Base-by-base conservation (phyloP, 1,140 invertebrate genomes). In the Drosophila pallidifrons region DNA sequence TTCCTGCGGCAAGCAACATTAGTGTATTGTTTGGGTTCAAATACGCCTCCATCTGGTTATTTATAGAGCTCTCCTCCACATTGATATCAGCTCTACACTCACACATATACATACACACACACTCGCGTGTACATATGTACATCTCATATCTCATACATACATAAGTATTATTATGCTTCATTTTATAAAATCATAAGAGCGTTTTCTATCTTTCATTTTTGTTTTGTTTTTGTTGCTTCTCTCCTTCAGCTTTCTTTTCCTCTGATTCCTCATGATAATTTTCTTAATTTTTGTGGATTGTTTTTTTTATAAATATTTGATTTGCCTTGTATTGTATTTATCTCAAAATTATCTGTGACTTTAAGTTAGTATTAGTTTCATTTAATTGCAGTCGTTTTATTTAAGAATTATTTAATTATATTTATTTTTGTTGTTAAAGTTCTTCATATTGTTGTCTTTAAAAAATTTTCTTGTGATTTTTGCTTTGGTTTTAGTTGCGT, bases 181-280 rank as follows among this genome's bases (percentile, higher is more conserved):
- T 86, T 25, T 25, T 81, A 86, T 70, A 89, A 88, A 89, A 90
- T 88, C 85, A 88, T 88, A 88, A 88, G 83, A 88, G 85, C 85
- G 61, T 88, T 88, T 88, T 52, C 86, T 70, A 74, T 72, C 58
- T 70, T 76, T 13, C 15, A 25, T 25, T 25, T 25, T 25, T 25
- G 20, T 25, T 25, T 25, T 25, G 20, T 16, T 63, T 68, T 57
- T 74, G 30, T 25, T 25, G 57, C 57, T 77, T 75, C 28, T 25
- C 51, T 54, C 51, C 13, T 15, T 54, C 15, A 13, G 28, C 32
- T 35, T 35, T 35, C 7, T 38, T 38, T 38, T 38, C 8, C 8
- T 32, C 30, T 15, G 25, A 4, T 28, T 32, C 13, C 30, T 32
- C n/a, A 35, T 35, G 1, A 30, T 32, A 2, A 5, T 52, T 8